phyloP scores from a whole-genome alignment of 2,888 invertebrate species.

The Trilocha varians region DNA sequence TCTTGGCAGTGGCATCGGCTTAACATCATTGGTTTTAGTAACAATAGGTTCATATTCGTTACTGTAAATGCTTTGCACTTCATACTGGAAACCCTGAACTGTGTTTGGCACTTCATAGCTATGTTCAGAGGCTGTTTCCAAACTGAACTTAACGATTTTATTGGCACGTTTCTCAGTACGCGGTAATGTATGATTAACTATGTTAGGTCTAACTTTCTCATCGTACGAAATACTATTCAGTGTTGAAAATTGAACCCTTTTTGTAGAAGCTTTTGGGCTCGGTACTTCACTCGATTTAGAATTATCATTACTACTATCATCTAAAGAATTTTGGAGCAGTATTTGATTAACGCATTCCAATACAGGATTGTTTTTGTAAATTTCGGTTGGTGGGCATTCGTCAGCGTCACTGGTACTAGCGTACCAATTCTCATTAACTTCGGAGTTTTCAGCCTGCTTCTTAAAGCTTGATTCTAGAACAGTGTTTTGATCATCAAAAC shows the following conservation, averaged over 20 bases:
- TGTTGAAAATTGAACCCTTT: constrained; percentile 77
- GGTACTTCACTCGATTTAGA: constrained; percentile 63
- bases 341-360: constrained; percentile 91
- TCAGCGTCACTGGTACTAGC: constrained; percentile 85
- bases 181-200: constrained; percentile 48
- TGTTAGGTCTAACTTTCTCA: constrained; percentile 50
- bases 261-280: constrained; percentile 63
- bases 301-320: constrained; percentile 69
- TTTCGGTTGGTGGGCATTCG: constrained; percentile 78
- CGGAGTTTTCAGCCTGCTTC: constrained; percentile 42
- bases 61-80: constrained; percentile 79
- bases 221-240: constrained; percentile 75
- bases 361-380: constrained; percentile 86
- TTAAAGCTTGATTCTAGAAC: constrained; percentile 38
- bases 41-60: constrained; percentile 83
- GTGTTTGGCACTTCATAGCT: constrained; percentile 76
- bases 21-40: constrained; percentile 56
- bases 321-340: constrained; percentile 80
- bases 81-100: constrained; percentile 66
- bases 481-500: constrained; percentile 51
- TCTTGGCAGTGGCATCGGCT: constrained; percentile 45
- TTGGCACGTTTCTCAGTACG: constrained; percentile 60
- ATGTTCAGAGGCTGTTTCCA: constrained; percentile 70
- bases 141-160: constrained; percentile 67
- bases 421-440: constrained; percentile 84